Percentiles rank a stretch among this genome's conserved stretches.
Conservation (phyloP, 2,888 invertebrate species). For the Capitulum mitella region DNA sequence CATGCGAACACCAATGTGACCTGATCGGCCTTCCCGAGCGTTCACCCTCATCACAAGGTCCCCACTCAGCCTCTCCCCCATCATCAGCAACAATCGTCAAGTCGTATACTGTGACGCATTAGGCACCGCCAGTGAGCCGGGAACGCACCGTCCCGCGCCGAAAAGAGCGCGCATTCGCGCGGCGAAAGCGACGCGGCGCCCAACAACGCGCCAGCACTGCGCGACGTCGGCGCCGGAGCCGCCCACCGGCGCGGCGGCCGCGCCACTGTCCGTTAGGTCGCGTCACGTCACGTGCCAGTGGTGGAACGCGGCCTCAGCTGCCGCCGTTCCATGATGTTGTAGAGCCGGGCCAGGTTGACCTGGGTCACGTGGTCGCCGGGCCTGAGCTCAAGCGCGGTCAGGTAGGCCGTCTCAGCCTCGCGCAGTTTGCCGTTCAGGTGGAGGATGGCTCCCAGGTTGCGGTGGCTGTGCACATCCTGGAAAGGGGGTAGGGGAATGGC, state of each 20-base stretch:
- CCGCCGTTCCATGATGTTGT: conserved; percentile 37
- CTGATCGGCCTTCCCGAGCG: background rate
- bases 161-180: too few relatives aligned
- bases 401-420: conserved; percentile 82
- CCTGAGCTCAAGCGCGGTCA: conserved; percentile 72
- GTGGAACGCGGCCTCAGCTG: background rate
- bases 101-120: background rate
- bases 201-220: too few relatives aligned
- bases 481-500: too few relatives aligned
- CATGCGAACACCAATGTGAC: background rate
- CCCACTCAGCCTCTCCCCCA: too few relatives aligned
- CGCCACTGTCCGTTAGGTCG: background rate
- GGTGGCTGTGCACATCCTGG: conserved; percentile 80
- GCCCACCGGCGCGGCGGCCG: too few relatives aligned
- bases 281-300: background rate
- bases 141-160: background rate
- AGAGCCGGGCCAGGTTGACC: conserved; percentile 45
- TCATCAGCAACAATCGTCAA: too few relatives aligned
- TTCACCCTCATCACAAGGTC: too few relatives aligned
- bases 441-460: conserved; percentile 89
- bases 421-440: conserved; percentile 84
- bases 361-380: conserved; percentile 64
- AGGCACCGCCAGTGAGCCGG: background rate
- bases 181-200: too few relatives aligned
- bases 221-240: too few relatives aligned